Percentiles rank a stretch among this genome's conserved stretches.
phyloP scores from a whole-genome alignment of 1,140 invertebrate genomes.

The Gryon sp. region DNA sequence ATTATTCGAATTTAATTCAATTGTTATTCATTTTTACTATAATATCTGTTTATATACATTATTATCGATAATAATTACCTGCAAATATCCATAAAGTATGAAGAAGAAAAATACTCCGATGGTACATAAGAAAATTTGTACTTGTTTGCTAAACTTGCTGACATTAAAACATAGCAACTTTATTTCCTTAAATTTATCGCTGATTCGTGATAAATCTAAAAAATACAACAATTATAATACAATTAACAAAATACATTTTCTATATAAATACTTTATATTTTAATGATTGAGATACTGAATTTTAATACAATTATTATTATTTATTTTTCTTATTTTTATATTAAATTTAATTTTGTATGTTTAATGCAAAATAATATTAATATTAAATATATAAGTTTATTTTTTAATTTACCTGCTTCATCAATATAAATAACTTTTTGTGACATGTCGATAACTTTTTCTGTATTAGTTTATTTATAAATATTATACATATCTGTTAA shows the following conservation, averaged over 20 bases:
- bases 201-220: conserved; percentile 20
- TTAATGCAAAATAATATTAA: neutral
- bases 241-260: too few relatives aligned
- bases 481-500: too few relatives aligned
- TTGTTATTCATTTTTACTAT: conserved; percentile 16
- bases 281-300: neutral
- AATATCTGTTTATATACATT: too few relatives aligned
- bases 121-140: conserved; percentile 89
- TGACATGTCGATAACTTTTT: conserved; percentile 26
- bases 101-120: conserved; percentile 92
- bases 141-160: conserved; percentile 82
- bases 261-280: conserved; percentile 6
- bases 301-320: neutral
- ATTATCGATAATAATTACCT: too few relatives aligned
- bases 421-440: conserved; percentile 38
- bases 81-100: conserved; percentile 94
- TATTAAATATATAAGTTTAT: neutral
- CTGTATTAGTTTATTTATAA: too few relatives aligned
- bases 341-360: too few relatives aligned
- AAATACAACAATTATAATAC: too few relatives aligned
- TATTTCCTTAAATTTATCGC: conserved; percentile 72
- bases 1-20: conserved; percentile 2
- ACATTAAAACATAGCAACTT: conserved; percentile 89
- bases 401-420: conserved; percentile 21
- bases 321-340: too few relatives aligned